A percentile compares a stretch with the other conserved stretches of the same genome.
These are phyloP conservation scores for Montipora capitata DNA, from an alignment of 92 coral and sea anemone species.

Conservation along the genomic window DNA sequence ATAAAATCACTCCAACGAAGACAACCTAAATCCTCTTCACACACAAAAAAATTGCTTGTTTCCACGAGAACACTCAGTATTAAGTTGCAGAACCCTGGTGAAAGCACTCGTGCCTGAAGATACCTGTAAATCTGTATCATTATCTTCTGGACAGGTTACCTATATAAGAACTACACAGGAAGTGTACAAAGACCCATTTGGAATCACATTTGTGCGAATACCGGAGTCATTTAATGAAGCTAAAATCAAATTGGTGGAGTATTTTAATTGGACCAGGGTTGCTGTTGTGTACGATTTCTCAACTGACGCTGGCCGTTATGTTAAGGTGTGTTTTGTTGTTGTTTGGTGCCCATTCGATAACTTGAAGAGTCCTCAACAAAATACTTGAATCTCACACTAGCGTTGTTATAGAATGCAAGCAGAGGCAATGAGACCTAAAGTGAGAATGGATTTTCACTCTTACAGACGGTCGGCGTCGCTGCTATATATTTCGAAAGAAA, in stretches of 20 bases:
- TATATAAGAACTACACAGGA: background rate
- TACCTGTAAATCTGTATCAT: no score
- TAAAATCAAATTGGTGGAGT: constrained; percentile 47
- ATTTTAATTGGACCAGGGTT: constrained; percentile 80
- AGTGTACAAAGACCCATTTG: background rate
- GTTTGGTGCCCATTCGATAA: background rate
- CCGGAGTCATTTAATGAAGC: constrained; percentile 53
- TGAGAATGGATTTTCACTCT: no score
- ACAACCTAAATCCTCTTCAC: no score
- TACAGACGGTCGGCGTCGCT: no score
- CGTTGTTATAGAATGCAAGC: background rate
- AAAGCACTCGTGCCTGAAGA: no score
- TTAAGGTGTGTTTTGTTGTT: constrained; percentile 34
- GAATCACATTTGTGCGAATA: constrained; percentile 30
- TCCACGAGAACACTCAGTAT: no score
- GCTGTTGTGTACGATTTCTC: constrained; percentile 74
- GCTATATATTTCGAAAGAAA: no score
- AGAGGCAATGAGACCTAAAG: no score
- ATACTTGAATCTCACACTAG: background rate
- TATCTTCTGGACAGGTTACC: constrained; percentile 16
- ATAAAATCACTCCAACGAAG: no score
- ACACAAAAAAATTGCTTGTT: no score
- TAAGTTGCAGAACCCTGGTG: no score
- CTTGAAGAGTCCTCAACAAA: background rate
- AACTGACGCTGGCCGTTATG: constrained; percentile 20